Base-by-base conservation (phyloP, 37 sponge, comb jelly and placozoan genomes). In the Aplysina aerophoba region DNA sequence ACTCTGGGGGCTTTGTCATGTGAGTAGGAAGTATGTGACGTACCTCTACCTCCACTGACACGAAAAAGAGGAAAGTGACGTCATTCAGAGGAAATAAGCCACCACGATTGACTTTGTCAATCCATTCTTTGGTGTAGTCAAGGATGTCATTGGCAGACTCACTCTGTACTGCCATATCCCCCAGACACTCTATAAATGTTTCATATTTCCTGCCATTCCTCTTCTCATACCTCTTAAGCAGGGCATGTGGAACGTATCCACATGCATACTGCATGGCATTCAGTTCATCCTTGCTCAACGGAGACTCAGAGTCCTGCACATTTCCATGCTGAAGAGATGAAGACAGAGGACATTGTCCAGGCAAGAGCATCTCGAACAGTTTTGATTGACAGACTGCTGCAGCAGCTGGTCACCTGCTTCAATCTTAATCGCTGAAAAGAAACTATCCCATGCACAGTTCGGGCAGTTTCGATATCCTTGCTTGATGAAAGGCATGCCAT, bases 21-120 rank as follows among this genome's bases (percentile, higher is more conserved):
- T 79, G 58, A 40, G n/a, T 56, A 21, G 68, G 62, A 24, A 88
- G 38, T 44, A 73, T 11, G 1, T 11, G 16, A 22, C 84, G 78
- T 33, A 61, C 30, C 21, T 65, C 36, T 65, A 56, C 71, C 69
- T 83, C 89, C 8, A 83, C 28, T 21, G 38, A 81, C 39, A 73
- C 4, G 57, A 88, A 88, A 20, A 83, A 28, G 22, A 41, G 20
- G 55, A 56, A 58, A 15, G 81, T 59, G 21, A 67, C 40, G 55
- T 83, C 89, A 73, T 83, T 83, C 22, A 88, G 41, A 36, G 63
- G 79, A 83, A 88, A 88, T 28, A 88, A 38, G 0, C 89, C 89
- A 65, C 89, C 89, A 55, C 84, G 61, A 55, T 88, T 83, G 20
- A 88, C 79, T 53, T 22, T 60, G 11, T 77, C 21, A 77, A 74